Evolutionary conservation across 2,113 vertebrate genomes (phyloP).

Genomic region (Pavo muticus): DNA sequence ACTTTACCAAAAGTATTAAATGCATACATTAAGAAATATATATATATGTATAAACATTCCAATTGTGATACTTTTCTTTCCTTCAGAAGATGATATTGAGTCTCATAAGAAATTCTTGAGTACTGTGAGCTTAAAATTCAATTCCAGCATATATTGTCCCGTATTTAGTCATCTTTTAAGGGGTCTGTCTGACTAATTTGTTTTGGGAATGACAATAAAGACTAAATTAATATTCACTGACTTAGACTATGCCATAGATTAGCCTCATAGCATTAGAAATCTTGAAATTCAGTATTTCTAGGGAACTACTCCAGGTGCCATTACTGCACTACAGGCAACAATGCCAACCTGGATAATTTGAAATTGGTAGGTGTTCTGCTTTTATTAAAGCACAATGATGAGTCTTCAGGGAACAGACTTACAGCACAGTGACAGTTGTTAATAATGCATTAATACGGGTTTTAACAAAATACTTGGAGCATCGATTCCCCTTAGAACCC

Average conservation of each 20-base stretch:
- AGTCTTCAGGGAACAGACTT: neutral
- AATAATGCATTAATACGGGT: neutral
- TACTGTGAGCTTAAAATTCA: neutral
- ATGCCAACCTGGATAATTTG: neutral
- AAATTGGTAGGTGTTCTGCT: neutral
- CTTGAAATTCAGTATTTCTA: neutral
- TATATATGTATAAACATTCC: neutral
- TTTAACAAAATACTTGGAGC: neutral
- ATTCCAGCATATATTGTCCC: neutral
- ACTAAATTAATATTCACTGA: neutral
- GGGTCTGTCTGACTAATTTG: neutral
- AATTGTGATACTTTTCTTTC: neutral
- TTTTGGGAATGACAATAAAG: neutral
- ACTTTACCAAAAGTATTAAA: neutral
- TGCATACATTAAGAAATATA: neutral
- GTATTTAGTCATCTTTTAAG: neutral
- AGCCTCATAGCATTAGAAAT: neutral
- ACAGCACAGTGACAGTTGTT: neutral
- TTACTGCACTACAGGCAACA: neutral
- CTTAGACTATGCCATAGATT: neutral
- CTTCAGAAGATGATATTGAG: neutral
- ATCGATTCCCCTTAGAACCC: neutral
- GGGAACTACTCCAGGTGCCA: neutral
- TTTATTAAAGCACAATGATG: fast-evolving
- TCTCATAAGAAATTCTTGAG: neutral